Percentiles rank a stretch among this genome's conserved stretches.
These are phyloP conservation scores for Doryteuthis pealeii DNA, from an alignment of 1,140 invertebrate species.

Conservation along the genomic window DNA sequence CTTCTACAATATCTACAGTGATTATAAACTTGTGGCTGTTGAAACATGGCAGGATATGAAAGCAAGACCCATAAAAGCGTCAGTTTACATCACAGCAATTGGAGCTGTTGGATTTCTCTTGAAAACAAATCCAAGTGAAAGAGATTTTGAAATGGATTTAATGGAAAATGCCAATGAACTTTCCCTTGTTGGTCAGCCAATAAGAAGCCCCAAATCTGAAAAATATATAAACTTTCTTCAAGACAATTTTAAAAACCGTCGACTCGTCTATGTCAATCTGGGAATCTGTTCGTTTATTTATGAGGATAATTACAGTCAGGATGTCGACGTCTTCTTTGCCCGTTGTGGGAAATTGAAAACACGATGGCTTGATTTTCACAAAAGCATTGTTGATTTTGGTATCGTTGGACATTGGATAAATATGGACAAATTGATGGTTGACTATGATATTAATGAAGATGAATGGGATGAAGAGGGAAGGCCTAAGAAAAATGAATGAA, in stretches of 20 bases:
- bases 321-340: conserved; percentile 71
- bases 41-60: conserved; percentile 55
- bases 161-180: conserved; percentile 67
- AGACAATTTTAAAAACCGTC: conserved; percentile 69
- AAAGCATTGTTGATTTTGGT: conserved; percentile 75
- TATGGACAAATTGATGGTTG: conserved; percentile 70
- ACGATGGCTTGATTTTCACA: conserved; percentile 47
- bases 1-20: conserved; percentile 48
- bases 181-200: conserved; percentile 67
- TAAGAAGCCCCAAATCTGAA: conserved; percentile 69
- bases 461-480: conserved; percentile 57
- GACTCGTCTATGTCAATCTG: conserved; percentile 69
- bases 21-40: conserved; percentile 59
- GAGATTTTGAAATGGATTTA: conserved; percentile 66
- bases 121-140: conserved; percentile 69
- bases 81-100: conserved; percentile 42
- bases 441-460: conserved; percentile 75
- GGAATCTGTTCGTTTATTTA: conserved; percentile 76
- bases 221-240: conserved; percentile 69
- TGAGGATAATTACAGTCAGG: conserved; percentile 69
- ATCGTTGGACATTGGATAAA: conserved; percentile 76
- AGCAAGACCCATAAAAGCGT: conserved; percentile 51
- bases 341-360: conserved; percentile 71
- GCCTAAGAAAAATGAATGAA: conserved; percentile 16
- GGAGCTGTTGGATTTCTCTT: conserved; percentile 32